These are phyloP conservation scores for Ancistrus triradiatus DNA, from an alignment of 2,113 vertebrate genomes.

Conservation along the genomic window DNA sequence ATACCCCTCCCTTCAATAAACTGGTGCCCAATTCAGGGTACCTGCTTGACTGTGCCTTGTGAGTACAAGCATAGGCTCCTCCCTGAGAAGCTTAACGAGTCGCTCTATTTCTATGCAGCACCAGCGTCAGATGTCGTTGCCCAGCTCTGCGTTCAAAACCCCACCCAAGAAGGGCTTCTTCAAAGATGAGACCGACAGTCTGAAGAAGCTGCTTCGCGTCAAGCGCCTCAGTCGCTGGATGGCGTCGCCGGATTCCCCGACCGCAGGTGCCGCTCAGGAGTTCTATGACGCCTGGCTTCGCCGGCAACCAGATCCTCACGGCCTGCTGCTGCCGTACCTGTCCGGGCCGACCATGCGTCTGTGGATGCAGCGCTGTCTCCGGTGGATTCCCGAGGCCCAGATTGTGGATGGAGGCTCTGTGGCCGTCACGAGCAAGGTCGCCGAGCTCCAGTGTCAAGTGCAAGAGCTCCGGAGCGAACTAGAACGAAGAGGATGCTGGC, in stretches of 20 bases:
- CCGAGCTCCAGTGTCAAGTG: constrained; percentile 75
- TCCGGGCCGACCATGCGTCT: constrained; percentile 77
- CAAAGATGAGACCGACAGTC: constrained; percentile 81
- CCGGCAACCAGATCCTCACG: constrained; percentile 73
- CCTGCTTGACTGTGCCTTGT: too few relatives aligned
- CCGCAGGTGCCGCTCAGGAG: constrained; percentile 55
- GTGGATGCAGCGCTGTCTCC: constrained; percentile 82
- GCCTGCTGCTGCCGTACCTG: constrained; percentile 74
- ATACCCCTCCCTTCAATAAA: too few relatives aligned
- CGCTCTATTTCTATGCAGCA: constrained; percentile 65
- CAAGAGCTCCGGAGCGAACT: constrained; percentile 70
- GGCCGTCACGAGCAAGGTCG: constrained; percentile 67
- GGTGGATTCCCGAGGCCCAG: constrained; percentile 84
- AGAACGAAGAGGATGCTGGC: constrained; percentile 43
- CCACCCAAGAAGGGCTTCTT: constrained; percentile 82
- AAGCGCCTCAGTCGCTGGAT: constrained; percentile 83
- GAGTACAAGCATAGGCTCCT: too few relatives aligned
- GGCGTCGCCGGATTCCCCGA: constrained; percentile 66
- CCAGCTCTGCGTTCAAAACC: constrained; percentile 72
- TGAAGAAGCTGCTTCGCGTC: constrained; percentile 83
- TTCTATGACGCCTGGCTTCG: constrained; percentile 80
- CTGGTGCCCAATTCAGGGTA: too few relatives aligned
- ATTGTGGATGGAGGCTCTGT: constrained; percentile 74
- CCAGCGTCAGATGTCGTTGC: constrained; percentile 82
- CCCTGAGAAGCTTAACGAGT: neutral